phyloP scores from a whole-genome alignment of 2,888 invertebrate species.

The Aromia moschata region DNA sequence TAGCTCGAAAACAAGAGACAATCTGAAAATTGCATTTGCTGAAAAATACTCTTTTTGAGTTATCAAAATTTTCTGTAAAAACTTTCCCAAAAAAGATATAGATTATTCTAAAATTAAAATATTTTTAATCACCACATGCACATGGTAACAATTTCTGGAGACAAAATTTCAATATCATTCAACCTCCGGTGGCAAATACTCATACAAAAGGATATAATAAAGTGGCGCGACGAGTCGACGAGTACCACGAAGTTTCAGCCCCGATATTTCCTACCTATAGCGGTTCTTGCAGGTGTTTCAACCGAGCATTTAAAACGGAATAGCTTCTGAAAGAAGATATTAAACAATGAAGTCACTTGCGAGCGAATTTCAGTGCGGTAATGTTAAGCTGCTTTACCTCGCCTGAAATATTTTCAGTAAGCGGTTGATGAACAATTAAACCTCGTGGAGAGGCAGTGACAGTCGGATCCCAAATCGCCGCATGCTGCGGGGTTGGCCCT shows the following conservation, averaged over 20 bases:
- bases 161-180: too few relatives aligned
- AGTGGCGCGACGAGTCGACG: background rate
- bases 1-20: too few relatives aligned
- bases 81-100: too few relatives aligned
- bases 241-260: constrained; percentile 14
- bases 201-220: constrained; percentile 2
- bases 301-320: constrained; percentile 51
- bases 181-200: too few relatives aligned
- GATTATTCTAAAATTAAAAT: constrained; percentile 2
- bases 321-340: constrained; percentile 55
- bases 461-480: constrained; percentile 32
- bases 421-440: constrained; percentile 55
- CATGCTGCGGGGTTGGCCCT: background rate
- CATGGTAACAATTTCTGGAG: background rate
- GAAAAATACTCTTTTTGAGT: too few relatives aligned
- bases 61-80: too few relatives aligned
- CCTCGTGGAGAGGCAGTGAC: constrained; percentile 32
- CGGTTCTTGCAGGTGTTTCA: constrained; percentile 27
- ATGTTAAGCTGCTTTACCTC: constrained; percentile 59
- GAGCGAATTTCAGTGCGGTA: constrained; percentile 54
- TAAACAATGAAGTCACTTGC: constrained; percentile 59
- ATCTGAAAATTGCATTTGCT: too few relatives aligned
- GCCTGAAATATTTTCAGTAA: constrained; percentile 48
- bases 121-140: background rate
- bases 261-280: constrained; percentile 8